Base-by-base conservation (phyloP, 2,113 vertebrate genomes). In the Amia ocellicauda region DNA sequence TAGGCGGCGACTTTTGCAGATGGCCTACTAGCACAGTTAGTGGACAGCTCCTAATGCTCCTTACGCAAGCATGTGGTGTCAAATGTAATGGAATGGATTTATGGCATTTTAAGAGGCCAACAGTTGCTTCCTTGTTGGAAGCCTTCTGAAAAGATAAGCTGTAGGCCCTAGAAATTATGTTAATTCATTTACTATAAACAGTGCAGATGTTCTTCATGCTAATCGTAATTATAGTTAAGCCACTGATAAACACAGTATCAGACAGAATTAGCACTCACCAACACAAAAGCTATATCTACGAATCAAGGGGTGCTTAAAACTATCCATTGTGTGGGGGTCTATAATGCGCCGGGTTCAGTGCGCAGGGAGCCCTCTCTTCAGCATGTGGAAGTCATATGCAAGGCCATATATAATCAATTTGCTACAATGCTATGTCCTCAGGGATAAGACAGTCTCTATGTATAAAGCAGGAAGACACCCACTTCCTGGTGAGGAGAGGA, bases 181-280 rank as follows among this genome's bases (percentile, higher is more conserved):
- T 72, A 66, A 76, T 72, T 78, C 75, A 60, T 74, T 72, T 58
- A 60, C 43, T 56, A 29, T 52, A 50, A 41, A 59, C 60, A 61
- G 40, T 79, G 72, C 79, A 83, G 79, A 80, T 82, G 81, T 79
- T 66, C 71, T 60, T 16, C 57, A 61, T 68, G 67, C 68, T 80
- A 74, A 78, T 79, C 57, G 67, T 13, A 64, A 77, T 83, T 73
- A 79, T 73, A 49, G 13, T 60, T 61, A 62, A 72, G 49, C 62
- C 58, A 60, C 27, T 49, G 57, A 45, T 13, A 49, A 70, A 53
- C 62, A 70, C 59, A 74, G 65, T 72, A 66, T 66, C 70, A 75
- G 67, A 65, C 49, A 17, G 67, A 74, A 58, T 72, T 45, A 60
- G 31, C 36, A 14, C 50, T 22, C 40, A 64, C 60, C 42, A 54